These are phyloP conservation scores for Drosophila algonquin DNA, from an alignment of 2,888 invertebrate species.

Conservation along the genomic window DNA sequence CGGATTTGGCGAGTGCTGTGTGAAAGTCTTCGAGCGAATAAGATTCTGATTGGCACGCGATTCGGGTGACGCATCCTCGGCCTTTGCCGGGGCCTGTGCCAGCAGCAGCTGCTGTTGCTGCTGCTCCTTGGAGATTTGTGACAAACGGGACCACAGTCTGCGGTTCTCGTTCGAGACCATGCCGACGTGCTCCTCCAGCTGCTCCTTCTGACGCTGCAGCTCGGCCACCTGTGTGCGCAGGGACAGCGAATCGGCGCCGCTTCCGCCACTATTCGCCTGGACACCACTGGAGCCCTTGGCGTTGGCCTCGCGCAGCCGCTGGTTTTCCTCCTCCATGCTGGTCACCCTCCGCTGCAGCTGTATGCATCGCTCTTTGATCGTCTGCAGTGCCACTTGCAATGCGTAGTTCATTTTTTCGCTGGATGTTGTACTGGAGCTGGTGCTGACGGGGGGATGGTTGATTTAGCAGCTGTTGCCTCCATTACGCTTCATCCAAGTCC, in stretches of 20 bases:
- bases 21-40: conserved; percentile 87
- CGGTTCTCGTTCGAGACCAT: conserved; percentile 93
- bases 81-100: conserved; percentile 5
- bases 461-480: conserved; percentile 44
- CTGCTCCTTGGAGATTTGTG: conserved; percentile 87
- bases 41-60: conserved; percentile 82
- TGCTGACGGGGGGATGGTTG: conserved; percentile 13
- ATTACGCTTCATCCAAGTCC: conserved; percentile 25
- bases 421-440: conserved; percentile 27
- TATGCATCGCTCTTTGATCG: conserved; percentile 92
- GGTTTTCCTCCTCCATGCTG: conserved; percentile 90
- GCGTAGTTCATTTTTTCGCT: conserved; percentile 66
- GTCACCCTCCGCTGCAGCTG: conserved; percentile 89
- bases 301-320: conserved; percentile 85
- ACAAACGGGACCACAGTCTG: conserved; percentile 90
- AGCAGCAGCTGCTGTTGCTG: conserved; percentile 12
- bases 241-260: conserved; percentile 75
- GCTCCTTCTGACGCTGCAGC: conserved; percentile 89
- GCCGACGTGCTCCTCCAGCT: conserved; percentile 90
- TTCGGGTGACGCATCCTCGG: conserved; percentile 24
- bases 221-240: conserved; percentile 88
- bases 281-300: not conserved
- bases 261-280: conserved; percentile 6
- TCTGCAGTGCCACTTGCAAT: conserved; percentile 90
- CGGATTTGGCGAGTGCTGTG: conserved; percentile 87